A percentile compares a stretch with the other conserved stretches of the same genome.
Conservation (phyloP, 2,113 vertebrate genomes). For the Corydoras sp. region DNA sequence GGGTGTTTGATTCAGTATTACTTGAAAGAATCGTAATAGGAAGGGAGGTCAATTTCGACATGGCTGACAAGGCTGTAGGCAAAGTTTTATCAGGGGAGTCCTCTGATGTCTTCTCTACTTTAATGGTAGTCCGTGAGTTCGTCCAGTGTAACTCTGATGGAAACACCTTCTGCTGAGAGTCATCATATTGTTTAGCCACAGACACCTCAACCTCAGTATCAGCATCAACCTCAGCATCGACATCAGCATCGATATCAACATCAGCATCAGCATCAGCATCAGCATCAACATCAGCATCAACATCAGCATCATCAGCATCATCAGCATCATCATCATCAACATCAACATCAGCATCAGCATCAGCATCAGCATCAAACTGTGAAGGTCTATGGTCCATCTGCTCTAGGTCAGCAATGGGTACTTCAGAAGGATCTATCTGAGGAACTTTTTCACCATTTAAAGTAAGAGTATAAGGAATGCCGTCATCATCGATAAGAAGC, state of each 20-base stretch:
- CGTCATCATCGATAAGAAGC: slow-evolving; percentile 70
- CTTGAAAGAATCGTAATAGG: slow-evolving; percentile 59
- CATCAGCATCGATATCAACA: no score
- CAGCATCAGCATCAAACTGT: slow-evolving; percentile 22
- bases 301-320: no score
- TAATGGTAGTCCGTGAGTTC: slow-evolving; percentile 23
- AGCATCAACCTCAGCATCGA: no score
- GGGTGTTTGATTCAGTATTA: slow-evolving; percentile 50
- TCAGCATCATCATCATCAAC: no score
- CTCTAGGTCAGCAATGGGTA: slow-evolving; percentile 29
- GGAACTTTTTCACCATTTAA: slow-evolving; percentile 65
- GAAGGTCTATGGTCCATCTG: slow-evolving; percentile 4
- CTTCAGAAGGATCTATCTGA: slow-evolving; percentile 49
- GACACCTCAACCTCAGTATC: background rate
- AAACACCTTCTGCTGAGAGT: slow-evolving; percentile 23
- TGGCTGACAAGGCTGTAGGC: slow-evolving; percentile 30
- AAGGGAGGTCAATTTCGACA: slow-evolving; percentile 44
- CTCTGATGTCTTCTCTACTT: slow-evolving; percentile 10
- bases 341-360: no score
- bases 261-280: no score
- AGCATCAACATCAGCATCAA: no score
- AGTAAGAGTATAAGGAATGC: slow-evolving; percentile 67
- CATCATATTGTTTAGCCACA: slow-evolving; percentile 13
- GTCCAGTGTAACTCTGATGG: slow-evolving; percentile 9
- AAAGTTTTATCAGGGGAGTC: slow-evolving; percentile 28